Percentiles rank a stretch among this genome's conserved stretches.
These are phyloP conservation scores for Clostera curtula DNA, from an alignment of 2,888 invertebrate species.

Conservation along the genomic window DNA sequence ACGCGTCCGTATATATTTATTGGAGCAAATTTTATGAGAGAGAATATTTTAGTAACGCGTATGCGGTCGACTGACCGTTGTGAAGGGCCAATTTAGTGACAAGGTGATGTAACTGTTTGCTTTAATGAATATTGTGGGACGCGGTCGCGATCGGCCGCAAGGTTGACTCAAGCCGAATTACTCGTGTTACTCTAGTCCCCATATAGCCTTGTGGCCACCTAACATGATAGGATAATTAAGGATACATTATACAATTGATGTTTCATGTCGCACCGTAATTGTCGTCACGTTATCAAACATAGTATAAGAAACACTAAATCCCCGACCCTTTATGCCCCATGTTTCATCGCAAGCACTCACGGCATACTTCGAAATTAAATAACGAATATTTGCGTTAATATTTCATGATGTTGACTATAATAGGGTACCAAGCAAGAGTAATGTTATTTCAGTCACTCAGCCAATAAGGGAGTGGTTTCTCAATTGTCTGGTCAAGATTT, in stretches of 20 bases:
- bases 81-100: conserved; percentile 30
- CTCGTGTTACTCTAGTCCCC: conserved; percentile 35
- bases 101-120: conserved; percentile 26
- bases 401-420: too few relatives aligned
- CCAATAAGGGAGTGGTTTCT: too few relatives aligned
- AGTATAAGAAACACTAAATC: conserved; percentile 16
- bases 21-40: conserved; percentile 34
- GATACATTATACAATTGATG: conserved; percentile 30
- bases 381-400: conserved; percentile 5
- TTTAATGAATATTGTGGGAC: conserved; percentile 36
- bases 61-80: conserved; percentile 23
- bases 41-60: conserved; percentile 38
- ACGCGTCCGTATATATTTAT: conserved; percentile 39
- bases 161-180: conserved; percentile 50
- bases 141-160: conserved; percentile 32
- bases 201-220: conserved; percentile 32
- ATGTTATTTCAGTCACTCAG: too few relatives aligned
- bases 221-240: conserved; percentile 35
- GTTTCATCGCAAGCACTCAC: conserved; percentile 19
- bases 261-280: conserved; percentile 36
- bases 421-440: too few relatives aligned
- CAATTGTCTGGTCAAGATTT: too few relatives aligned
- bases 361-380: too few relatives aligned
- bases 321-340: conserved; percentile 19
- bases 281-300: conserved; percentile 26